phyloP scores from a whole-genome alignment of 2,888 invertebrate genomes.

The Mythimna ferrago region DNA sequence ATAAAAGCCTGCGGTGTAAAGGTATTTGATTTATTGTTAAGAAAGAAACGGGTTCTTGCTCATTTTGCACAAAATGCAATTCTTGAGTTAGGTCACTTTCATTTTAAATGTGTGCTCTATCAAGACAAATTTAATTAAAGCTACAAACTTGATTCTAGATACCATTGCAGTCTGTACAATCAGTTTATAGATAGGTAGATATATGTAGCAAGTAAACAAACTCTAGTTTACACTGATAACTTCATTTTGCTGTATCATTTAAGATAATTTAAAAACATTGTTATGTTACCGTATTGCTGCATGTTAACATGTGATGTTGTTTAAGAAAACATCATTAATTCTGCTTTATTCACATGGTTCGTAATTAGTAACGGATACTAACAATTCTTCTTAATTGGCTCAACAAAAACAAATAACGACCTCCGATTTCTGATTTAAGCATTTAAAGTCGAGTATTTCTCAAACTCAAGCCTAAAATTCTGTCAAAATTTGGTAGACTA shows the following conservation, averaged over 20 bases:
- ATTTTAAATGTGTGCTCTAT: too few species aligned
- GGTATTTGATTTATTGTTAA: too few species aligned
- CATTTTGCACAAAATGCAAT: too few species aligned
- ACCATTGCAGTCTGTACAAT: not conserved
- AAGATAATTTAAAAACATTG: slow-evolving; percentile 25
- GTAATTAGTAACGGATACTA: not conserved
- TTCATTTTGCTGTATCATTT: slow-evolving; percentile 25
- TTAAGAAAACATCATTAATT: not conserved
- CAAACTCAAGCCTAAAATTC: too few species aligned
- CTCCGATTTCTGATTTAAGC: too few species aligned
- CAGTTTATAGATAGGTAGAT: not conserved
- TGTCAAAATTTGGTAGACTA: too few species aligned
- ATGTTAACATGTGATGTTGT: not conserved
- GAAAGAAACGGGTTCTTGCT: too few species aligned
- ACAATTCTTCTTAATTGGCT: not conserved
- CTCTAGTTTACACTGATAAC: slow-evolving; percentile 2
- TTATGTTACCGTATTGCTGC: not conserved
- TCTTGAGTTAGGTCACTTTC: too few species aligned
- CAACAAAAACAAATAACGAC: too few species aligned
- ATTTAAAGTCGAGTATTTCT: too few species aligned
- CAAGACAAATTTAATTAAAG: slow-evolving; percentile 10
- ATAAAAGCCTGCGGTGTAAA: too few species aligned
- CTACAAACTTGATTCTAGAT: not conserved
- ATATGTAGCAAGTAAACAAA: slow-evolving; percentile 14
- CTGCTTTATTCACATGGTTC: not conserved